A percentile compares a stretch with the other conserved stretches of the same genome.
phyloP scores from a whole-genome alignment of 2,113 vertebrate genomes.

The Damaliscus lunatus region DNA sequence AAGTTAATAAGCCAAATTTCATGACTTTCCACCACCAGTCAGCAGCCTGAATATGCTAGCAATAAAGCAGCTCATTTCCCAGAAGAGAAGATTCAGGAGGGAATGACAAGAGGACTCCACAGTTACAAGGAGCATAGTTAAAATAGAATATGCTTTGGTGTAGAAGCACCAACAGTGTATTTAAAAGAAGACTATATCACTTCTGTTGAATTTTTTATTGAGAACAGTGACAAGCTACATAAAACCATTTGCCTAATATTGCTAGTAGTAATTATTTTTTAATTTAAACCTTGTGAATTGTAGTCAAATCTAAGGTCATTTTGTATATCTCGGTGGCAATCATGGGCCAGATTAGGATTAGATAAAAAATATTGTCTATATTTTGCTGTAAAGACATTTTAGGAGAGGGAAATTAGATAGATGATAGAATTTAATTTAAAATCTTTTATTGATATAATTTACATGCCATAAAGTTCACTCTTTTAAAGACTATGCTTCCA shows the following conservation, averaged over 20 bases:
- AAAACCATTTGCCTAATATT: background rate
- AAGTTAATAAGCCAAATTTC: slow-evolving; percentile 57
- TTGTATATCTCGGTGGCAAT: background rate
- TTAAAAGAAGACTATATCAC: background rate
- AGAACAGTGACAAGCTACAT: background rate
- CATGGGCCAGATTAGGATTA: background rate
- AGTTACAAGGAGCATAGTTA: background rate
- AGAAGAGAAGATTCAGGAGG: background rate
- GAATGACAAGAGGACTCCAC: background rate
- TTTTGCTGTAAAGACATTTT: background rate
- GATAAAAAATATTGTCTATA: background rate
- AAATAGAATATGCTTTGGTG: background rate
- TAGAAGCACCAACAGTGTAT: background rate
- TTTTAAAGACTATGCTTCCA: background rate
- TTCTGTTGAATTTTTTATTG: background rate
- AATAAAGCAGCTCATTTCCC: background rate
- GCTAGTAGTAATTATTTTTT: background rate
- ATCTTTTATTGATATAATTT: background rate
- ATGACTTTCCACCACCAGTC: slow-evolving; percentile 4
- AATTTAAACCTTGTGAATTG: background rate
- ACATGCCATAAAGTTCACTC: background rate
- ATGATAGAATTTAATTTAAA: background rate
- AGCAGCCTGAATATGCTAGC: background rate
- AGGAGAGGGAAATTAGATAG: background rate
- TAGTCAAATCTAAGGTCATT: background rate